Evolutionary conservation across 2,797 vertebrate species (phyloP), one percentile per base, ranked within the genome.

Genomic region (Dicrostonyx torquatus): DNA sequence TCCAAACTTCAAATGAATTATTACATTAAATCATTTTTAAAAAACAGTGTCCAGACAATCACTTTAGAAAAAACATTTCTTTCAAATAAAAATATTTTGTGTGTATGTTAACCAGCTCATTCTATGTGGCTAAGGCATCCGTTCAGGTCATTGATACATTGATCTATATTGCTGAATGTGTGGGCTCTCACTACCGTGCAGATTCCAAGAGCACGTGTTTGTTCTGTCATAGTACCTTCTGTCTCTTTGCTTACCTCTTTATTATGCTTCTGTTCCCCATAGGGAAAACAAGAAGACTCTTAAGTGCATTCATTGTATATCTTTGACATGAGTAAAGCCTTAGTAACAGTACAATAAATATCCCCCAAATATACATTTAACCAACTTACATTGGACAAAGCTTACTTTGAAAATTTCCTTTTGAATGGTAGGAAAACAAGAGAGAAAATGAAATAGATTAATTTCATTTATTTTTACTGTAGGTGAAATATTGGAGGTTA

Each of bases 11-110:
- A 78, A 73, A 24, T 85, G 43, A 92, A 12, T 77, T 87, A 68
- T 84, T 89, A 17, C 40, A 77, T 73, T 76, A 77, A 94, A 73
- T 83, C 91, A 60, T 87, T 87, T 94, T 68, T 24, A 13, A 29
- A 64, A 64, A 64, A 12, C 60, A 53, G 60, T 60, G 77, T 29
- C 22, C 37, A 89, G 34, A 62, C 22, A 8, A 60, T 64, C 14
- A 11, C 10, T 68, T 87, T 29, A 73, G 37, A 84, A 58, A 58
- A 20, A 34, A 66, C 20, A 64, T 85, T 90, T 53, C 26, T 79
- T 92, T 14, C 40, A 90, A 62, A 53, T 58, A 48, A 40, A 76
- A 72, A 86, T 34, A 14, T 3, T 5, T 37, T 13, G 15, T 90
- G 24, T 77, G 0, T 45, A 18, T 15, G 72, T 11, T 40, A 72